Evolutionary conservation across 2,888 invertebrate genomes (phyloP), one percentile per base, ranked within the genome.

Genomic region (Podotricha telesiphe): DNA sequence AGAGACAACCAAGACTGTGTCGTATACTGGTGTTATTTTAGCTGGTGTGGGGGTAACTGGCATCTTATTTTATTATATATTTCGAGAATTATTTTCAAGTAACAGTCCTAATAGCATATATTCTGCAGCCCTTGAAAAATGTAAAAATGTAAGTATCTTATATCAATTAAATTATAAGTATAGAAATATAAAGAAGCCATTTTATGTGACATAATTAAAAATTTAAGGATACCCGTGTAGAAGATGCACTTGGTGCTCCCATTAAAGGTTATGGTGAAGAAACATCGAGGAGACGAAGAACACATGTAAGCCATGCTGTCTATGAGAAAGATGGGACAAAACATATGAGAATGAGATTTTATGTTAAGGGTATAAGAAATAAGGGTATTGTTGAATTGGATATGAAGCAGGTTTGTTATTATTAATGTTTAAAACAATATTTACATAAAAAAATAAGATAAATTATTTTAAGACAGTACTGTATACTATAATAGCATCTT

Each of bases 191-290:
- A 13, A 42, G 13, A 42, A 42, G 1, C 1, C 1, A 13, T 42
- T 13, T 42, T 42, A 13, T 42, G 2, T 42, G 13, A 11, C 11
- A 42, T 13, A 13, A 13, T 62, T 56, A 50, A 61, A 56, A 70
- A 69, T 70, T 71, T 19, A 65, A 94, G 89, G 96, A 98, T 88
- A 92, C 95, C 6, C 94, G 96, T 80, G 94, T 98, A 0, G 94
- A 95, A 79, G 97, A 98, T 87, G 94, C 95, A n/a, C 89, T 98
- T 66, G 99, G 99, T n/a, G 93, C 95, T 71, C 98, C 98, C 7
- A 96, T 99, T 42, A 98, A 96, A 85, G 97, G 97, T 1, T 97
- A 95, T 86, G 98, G 98, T 0, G 98, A 98, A 86, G 97, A 97
- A 84, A 96, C 96, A 0, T 94, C 96, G 20, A 93, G 98, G 75